A percentile compares a stretch with the other conserved stretches of the same genome.
Evolutionary conservation across 2,888 invertebrate genomes (phyloP).

Genomic region (Synanthedon tipuliformis): DNA sequence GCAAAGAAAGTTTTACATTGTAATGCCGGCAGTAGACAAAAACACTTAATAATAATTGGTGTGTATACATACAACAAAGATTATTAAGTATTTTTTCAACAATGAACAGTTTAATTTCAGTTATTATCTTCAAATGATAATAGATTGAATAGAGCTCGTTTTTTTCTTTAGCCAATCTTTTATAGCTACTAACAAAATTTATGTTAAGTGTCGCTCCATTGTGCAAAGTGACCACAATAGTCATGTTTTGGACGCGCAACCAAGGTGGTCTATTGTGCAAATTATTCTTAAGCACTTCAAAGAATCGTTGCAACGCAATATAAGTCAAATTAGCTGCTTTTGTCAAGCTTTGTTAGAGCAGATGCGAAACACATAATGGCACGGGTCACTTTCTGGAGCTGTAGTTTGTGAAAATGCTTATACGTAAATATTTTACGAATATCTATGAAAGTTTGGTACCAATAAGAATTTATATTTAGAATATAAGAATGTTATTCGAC

Average conservation of each 20-base stretch:
- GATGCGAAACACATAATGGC: slow-evolving; percentile 21
- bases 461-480: too few species aligned
- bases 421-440: too few species aligned
- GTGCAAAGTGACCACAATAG: slow-evolving; percentile 22
- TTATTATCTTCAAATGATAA: slow-evolving; percentile 1
- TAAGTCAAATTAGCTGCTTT: slow-evolving; percentile 41
- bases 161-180: background rate
- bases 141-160: too few species aligned
- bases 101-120: slow-evolving; percentile 11
- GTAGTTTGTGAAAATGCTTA: too few species aligned
- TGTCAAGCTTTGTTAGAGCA: slow-evolving; percentile 20
- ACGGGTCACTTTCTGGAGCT: slow-evolving; percentile 23
- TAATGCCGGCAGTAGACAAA: too few species aligned
- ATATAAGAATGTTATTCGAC: too few species aligned
- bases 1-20: too few species aligned
- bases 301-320: slow-evolving; percentile 22
- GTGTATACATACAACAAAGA: too few species aligned
- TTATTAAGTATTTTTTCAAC: slow-evolving; percentile 4
- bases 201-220: slow-evolving; percentile 10
- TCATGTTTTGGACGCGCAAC: slow-evolving; percentile 31
- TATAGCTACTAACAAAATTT: slow-evolving; percentile 1
- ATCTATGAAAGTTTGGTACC: too few species aligned
- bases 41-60: too few species aligned
- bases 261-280: slow-evolving; percentile 40
- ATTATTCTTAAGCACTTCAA: slow-evolving; percentile 6